Evolutionary conservation across 1,140 invertebrate genomes (phyloP), one percentile per base, ranked within the genome.

Genomic region (Phenacoccus solenopsis): DNA sequence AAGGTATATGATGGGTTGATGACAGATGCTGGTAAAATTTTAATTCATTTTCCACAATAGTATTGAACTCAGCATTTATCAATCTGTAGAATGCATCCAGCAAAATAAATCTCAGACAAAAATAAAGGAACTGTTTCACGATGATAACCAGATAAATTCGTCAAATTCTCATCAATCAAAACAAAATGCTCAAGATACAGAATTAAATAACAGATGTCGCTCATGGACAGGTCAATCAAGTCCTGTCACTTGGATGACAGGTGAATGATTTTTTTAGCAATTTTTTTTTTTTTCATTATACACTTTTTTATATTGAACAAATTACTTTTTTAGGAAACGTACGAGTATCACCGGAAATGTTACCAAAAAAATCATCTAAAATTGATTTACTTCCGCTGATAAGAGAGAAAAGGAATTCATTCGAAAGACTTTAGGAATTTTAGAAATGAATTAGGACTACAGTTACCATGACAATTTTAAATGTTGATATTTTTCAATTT

Each of bases 1-100:
- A 77, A 78, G 81, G 79, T 81, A 79, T 76, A 24, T 10, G 32
- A n/a, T n/a, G 9, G 9, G 32, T n/a, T 9, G n/a, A 38, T 10
- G 9, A 38, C n/a, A 10, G 9, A 38, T 38, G 32, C 9, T n/a
- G 32, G n/a, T n/a, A 38, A 38, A 10, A 38, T 38, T 38, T 38
- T 9, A 38, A 10, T 38, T n/a, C 9, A n/a, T 38, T n/a, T 9
- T 38, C 32, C n/a, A 38, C 32, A 38, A 38, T n/a, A 38, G n/a
- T 10, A 10, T 38, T n/a, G 32, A 38, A 10, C n/a, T 38, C n/a
- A 38, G n/a, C n/a, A n/a, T n/a, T n/a, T n/a, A n/a, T n/a, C n/a
- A n/a, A n/a, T 38, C 32, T 20, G 13, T 20, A 64, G 59, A 64
- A 13, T 64, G 22, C 22, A 22, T 64, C 25, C 59, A 64, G 16